A percentile compares a stretch with the other conserved stretches of the same genome.
phyloP scores from a whole-genome alignment of 2,797 vertebrate genomes.

The Helostoma temminkii region DNA sequence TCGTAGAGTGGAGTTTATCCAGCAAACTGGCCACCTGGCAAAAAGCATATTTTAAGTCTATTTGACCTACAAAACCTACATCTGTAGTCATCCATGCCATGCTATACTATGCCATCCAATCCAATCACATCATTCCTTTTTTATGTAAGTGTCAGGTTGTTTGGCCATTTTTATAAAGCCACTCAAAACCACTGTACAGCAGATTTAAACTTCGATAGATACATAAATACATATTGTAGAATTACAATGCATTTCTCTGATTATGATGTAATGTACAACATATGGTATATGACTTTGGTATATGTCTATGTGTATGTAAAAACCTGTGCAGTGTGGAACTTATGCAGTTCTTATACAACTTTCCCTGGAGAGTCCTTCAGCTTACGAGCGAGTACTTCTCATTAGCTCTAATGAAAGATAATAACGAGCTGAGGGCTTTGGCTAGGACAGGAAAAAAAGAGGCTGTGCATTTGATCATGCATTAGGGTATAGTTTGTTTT shows the following conservation, averaged over 20 bases:
- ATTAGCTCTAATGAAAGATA: slow-evolving; percentile 42
- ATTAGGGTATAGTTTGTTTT: not conserved
- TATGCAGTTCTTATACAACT: not conserved
- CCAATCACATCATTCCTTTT: too few relatives aligned
- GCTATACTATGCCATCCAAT: too few relatives aligned
- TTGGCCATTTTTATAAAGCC: too few relatives aligned
- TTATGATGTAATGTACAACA: not conserved
- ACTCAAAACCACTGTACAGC: too few relatives aligned
- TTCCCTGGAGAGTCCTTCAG: slow-evolving; percentile 30
- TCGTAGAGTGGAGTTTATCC: slow-evolving; percentile 96
- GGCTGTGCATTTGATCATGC: not conserved
- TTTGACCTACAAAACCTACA: too few relatives aligned
- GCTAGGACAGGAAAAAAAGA: slow-evolving; percentile 14
- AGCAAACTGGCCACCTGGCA: slow-evolving; percentile 92
- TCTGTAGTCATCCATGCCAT: too few relatives aligned
- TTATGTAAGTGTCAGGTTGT: too few relatives aligned
- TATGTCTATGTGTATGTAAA: too few relatives aligned
- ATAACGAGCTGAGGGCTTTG: slow-evolving; percentile 18
- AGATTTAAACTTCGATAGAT: too few relatives aligned
- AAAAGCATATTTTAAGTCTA: not conserved
- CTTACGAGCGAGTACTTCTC: slow-evolving; percentile 39
- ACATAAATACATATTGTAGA: too few relatives aligned
- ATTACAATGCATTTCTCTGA: not conserved
- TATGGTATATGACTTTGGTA: not conserved
- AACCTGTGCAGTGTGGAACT: slow-evolving; percentile 8